Evolutionary conservation across 2,113 vertebrate genomes (phyloP).

Genomic region (Cheilinus undulatus): DNA sequence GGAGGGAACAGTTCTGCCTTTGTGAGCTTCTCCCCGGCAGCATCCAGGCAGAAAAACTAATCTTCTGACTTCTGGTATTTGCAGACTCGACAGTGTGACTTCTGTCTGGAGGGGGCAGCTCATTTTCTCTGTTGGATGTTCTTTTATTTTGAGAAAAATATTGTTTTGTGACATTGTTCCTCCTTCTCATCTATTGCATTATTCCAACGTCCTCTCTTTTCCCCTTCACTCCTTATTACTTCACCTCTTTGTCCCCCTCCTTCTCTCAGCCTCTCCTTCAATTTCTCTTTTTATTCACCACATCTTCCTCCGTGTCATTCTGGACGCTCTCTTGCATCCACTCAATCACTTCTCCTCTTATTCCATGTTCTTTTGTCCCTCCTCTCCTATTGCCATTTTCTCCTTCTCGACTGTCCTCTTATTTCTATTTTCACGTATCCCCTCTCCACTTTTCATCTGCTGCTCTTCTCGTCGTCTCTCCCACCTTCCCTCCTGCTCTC

Average conservation of each 20-base stretch:
- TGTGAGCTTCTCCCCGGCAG: conserved; percentile 4
- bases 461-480: too few species aligned
- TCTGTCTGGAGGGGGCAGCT: not conserved
- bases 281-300: not conserved
- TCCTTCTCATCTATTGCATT: not conserved
- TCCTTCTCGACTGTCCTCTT: not conserved
- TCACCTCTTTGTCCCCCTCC: not conserved
- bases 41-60: conserved; percentile 7
- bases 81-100: not conserved
- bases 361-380: not conserved
- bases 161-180: not conserved
- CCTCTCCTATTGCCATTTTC: not conserved
- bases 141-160: not conserved
- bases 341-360: not conserved
- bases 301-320: not conserved
- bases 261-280: not conserved
- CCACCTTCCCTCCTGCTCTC: not conserved
- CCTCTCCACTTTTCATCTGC: not conserved
- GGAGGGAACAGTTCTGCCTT: not conserved
- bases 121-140: not conserved
- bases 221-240: not conserved
- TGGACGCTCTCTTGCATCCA: not conserved
- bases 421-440: not conserved
- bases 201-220: not conserved
- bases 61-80: conserved; percentile 1